Evolutionary conservation across 1,140 invertebrate genomes (phyloP), one percentile per base, ranked within the genome.

Genomic region (Drosophila albomicans): DNA sequence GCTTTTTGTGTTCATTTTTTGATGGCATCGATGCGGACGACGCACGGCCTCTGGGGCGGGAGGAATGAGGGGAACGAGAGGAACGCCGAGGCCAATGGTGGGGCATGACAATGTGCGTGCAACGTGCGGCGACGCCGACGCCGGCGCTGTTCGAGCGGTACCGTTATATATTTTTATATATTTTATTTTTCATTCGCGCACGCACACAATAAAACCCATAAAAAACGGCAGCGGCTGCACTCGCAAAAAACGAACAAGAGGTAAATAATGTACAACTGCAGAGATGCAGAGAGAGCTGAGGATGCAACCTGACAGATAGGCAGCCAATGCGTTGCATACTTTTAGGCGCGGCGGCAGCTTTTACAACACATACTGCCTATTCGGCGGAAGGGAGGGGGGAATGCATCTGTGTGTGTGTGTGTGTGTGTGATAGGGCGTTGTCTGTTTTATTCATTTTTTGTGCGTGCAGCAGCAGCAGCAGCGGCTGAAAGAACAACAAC

Each of bases 121-220:
- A 30, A 52, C 48, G 46, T 38, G 30, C 46, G n/a, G 48, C 54
- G 54, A 15, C 56, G 56, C 15, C 51, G 62, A 74, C 62, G 63
- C 41, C 72, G 67, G 43, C 73, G 59, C 73, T 80, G 84, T 81
- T 81, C 67, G 84, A 89, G 85, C 86, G 86, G 81, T 86, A 89
- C 81, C 81, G 86, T 71, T 89, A 90, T 90, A 89, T 90, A 90
- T 90, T 89, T 89, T 89, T 90, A 90, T 89, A 86, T 81, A 89
- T 89, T 89, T 89, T 89, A 89, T 89, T 89, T 89, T 89, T 89
- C 85, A 89, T 81, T 89, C 85, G 87, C 86, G 86, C 85, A 89
- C 85, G 85, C 85, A 89, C 89, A 88, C 86, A 89, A 89, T 90
- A 89, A 89, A 77, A 89, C 86, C 69, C 78, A 73, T 90, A 89